These are phyloP conservation scores for Anoncus sp. DNA, from an alignment of 2,888 invertebrate species.

Conservation along the genomic window DNA sequence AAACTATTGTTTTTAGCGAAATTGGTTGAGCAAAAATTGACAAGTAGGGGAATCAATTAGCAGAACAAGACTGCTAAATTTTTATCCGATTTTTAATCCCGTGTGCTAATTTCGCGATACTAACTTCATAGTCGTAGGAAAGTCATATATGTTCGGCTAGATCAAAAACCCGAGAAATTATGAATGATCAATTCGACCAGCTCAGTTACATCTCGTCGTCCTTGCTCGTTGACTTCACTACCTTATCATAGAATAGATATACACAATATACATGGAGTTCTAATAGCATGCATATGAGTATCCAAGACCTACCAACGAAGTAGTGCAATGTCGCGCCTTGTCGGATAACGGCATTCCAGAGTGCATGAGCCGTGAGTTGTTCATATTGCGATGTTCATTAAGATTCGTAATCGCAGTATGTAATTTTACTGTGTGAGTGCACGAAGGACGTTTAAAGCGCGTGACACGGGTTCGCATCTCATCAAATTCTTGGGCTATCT, in stretches of 20 bases:
- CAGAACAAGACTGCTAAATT: no score
- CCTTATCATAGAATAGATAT: background rate
- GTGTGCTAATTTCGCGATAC: background rate
- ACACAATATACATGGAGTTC: slow-evolving; percentile 6
- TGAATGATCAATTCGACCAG: slow-evolving; percentile 24
- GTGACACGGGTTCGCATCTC: background rate
- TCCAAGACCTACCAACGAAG: slow-evolving; percentile 23
- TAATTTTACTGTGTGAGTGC: slow-evolving; percentile 3
- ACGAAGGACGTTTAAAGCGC: slow-evolving; percentile 10
- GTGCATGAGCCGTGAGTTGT: slow-evolving; percentile 15
- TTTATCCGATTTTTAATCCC: no score
- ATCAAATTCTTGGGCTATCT: background rate
- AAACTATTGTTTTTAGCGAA: no score
- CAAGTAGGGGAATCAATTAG: no score
- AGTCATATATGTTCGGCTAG: background rate
- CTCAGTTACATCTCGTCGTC: slow-evolving; percentile 28
- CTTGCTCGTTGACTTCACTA: slow-evolving; percentile 29
- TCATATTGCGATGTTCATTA: slow-evolving; percentile 34
- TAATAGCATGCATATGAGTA: slow-evolving; percentile 9
- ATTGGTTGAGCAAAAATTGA: no score
- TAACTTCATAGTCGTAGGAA: background rate
- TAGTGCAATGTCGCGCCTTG: slow-evolving; percentile 44
- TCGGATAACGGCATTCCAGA: slow-evolving; percentile 45
- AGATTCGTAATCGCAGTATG: slow-evolving; percentile 16
- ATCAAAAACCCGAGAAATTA: slow-evolving; percentile 6